phyloP scores from a whole-genome alignment of 2,113 vertebrate species.

The Thermophis baileyi region DNA sequence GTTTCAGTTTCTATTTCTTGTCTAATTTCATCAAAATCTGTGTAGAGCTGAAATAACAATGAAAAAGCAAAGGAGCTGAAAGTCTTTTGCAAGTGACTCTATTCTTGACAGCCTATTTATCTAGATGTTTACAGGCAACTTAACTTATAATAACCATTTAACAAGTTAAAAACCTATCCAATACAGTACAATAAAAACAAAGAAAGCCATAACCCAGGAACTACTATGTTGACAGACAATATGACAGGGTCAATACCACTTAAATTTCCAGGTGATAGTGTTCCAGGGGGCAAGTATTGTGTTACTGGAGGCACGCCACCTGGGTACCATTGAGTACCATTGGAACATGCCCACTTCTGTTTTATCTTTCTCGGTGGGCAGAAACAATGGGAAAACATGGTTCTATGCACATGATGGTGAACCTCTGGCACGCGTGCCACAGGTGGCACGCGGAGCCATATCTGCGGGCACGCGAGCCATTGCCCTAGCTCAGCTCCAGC shows the following conservation, averaged over 20 bases:
- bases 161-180: background rate
- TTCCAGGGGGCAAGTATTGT: background rate
- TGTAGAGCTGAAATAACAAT: slow-evolving; percentile 79
- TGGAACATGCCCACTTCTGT: background rate
- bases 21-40: slow-evolving; percentile 95
- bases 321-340: background rate
- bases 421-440: too few relatives aligned
- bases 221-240: background rate
- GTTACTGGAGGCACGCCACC: background rate
- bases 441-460: too few relatives aligned
- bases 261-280: background rate
- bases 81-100: background rate
- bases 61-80: background rate
- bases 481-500: too few relatives aligned
- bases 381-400: background rate
- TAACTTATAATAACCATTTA: background rate
- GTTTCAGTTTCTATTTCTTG: slow-evolving; percentile 97
- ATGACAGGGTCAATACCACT: background rate
- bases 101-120: background rate
- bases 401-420: too few relatives aligned
- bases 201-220: background rate
- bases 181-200: background rate
- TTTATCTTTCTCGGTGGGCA: background rate
- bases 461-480: too few relatives aligned
- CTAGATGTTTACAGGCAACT: background rate